Evolutionary conservation across 1,140 invertebrate species (phyloP).

Genomic region (Leptinotarsa lineolata): DNA sequence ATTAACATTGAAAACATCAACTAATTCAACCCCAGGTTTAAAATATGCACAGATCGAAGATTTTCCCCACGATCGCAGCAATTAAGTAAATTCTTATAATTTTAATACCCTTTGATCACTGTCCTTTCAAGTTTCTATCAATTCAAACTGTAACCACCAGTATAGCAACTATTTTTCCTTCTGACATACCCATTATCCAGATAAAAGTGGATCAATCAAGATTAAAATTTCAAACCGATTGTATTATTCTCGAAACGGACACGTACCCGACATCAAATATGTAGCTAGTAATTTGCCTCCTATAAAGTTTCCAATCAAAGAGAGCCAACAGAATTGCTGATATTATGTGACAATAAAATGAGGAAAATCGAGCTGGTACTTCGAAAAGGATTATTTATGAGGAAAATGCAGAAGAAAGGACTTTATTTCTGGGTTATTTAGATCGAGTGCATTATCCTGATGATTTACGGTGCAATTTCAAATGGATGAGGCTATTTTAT

Average conservation of each 20-base stretch:
- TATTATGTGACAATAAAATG: conserved; percentile 4
- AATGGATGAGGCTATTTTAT: too few relatives aligned
- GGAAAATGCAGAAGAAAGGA: conserved; percentile 8
- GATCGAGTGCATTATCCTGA: neutral
- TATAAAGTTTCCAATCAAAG: conserved; percentile 6
- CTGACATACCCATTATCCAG: neutral
- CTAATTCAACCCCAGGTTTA: too few relatives aligned
- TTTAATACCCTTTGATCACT: too few relatives aligned
- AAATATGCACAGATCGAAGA: too few relatives aligned
- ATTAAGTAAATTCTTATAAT: too few relatives aligned
- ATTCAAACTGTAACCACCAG: too few relatives aligned
- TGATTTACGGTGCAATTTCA: neutral
- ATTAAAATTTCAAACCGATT: neutral
- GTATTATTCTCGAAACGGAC: neutral
- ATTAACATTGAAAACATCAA: too few relatives aligned
- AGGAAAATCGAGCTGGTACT: neutral
- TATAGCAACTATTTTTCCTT: too few relatives aligned
- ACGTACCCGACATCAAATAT: neutral
- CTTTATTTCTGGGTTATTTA: neutral
- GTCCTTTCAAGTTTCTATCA: too few relatives aligned
- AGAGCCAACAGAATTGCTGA: neutral
- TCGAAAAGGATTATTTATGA: neutral
- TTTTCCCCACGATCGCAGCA: too few relatives aligned
- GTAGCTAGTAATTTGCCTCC: neutral
- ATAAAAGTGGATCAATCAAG: neutral